phyloP scores from a whole-genome alignment of 1,140 invertebrate genomes.

The Heliconius hewitsoni region DNA sequence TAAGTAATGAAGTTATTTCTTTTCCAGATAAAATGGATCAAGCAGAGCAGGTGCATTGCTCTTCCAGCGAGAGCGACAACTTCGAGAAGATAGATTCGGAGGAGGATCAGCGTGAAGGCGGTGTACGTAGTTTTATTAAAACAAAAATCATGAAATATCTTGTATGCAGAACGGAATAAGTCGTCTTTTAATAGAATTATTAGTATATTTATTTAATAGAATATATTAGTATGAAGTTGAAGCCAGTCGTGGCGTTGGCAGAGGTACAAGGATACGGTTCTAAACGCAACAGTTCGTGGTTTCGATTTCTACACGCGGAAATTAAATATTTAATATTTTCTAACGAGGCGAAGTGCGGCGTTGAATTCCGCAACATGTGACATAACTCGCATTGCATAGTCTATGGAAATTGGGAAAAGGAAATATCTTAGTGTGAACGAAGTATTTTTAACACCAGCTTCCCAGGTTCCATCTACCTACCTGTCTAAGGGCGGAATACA shows the following conservation, averaged over 20 bases:
- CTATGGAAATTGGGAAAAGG: too few species aligned
- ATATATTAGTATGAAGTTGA: background rate
- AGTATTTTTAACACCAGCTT: background rate
- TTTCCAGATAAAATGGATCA: slow-evolving; percentile 57
- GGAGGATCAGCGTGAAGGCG: slow-evolving; percentile 46
- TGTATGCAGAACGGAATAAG: background rate
- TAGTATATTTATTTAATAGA: too few species aligned
- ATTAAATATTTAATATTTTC: too few species aligned
- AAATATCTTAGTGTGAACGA: background rate
- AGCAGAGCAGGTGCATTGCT: slow-evolving; percentile 60
- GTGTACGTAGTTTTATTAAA: slow-evolving; percentile 42
- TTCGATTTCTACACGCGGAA: background rate
- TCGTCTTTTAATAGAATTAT: too few species aligned
- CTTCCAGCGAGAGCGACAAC: slow-evolving; percentile 78
- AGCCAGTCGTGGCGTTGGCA: background rate
- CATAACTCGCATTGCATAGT: too few species aligned
- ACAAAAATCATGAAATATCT: background rate
- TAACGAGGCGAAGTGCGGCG: too few species aligned
- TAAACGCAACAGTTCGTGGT: background rate
- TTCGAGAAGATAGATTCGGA: slow-evolving; percentile 74
- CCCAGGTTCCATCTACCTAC: background rate
- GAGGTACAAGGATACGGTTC: background rate
- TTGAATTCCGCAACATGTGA: too few species aligned
- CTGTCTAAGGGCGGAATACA: background rate
- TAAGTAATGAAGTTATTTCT: background rate